Conservation (phyloP, 2,113 vertebrate genomes). For the Struthidea cinerea region DNA sequence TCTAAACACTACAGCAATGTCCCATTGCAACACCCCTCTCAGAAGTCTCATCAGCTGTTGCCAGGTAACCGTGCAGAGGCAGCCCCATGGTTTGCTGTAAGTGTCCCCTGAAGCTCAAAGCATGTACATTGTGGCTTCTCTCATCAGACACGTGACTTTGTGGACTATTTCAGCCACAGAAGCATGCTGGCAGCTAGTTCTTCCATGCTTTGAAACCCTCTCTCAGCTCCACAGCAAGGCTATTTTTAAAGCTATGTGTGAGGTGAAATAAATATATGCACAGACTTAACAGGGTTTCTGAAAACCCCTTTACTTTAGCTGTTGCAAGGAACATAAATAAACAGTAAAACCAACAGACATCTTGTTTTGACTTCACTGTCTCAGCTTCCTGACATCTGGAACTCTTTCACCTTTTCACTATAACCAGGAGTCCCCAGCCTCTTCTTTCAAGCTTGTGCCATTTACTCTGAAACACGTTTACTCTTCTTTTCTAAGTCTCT, state of each 20-base stretch:
- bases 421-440: neutral
- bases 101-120: neutral
- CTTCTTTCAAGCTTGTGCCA: neutral
- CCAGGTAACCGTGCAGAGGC: neutral
- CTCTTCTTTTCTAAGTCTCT: neutral
- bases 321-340: neutral
- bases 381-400: neutral
- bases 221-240: neutral
- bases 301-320: neutral
- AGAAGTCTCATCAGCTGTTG: neutral
- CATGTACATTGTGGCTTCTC: neutral
- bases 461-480: neutral
- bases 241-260: neutral
- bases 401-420: neutral
- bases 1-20: neutral
- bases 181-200: neutral
- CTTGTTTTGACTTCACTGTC: neutral
- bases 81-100: accelerated
- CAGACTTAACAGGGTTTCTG: neutral
- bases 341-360: neutral
- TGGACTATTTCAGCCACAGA: neutral
- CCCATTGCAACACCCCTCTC: neutral
- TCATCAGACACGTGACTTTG: accelerated
- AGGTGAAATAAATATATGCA: neutral
- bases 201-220: neutral